These are phyloP conservation scores for Palythoa heliodiscus DNA, from an alignment of 92 coral and sea anemone species.

Conservation along the genomic window DNA sequence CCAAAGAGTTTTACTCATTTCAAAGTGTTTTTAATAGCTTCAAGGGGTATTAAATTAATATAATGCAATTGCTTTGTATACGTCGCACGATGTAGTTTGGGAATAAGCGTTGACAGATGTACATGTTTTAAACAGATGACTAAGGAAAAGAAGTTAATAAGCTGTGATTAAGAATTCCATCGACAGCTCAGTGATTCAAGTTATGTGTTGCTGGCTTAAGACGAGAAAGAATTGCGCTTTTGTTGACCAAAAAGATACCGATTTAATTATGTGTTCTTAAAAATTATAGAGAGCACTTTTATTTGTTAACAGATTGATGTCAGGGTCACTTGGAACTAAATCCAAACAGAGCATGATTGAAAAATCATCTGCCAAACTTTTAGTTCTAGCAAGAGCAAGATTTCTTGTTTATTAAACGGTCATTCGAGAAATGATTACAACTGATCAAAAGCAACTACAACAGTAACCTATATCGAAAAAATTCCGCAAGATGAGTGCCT, in stretches of 20 bases:
- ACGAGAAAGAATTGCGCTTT: neutral
- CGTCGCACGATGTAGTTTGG: conserved; percentile 5
- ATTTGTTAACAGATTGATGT: conserved; percentile 17
- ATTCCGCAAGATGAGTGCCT: conserved; percentile 12
- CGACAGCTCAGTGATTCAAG: conserved; percentile 4
- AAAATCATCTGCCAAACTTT: neutral
- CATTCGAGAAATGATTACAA: neutral
- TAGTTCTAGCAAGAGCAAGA: neutral
- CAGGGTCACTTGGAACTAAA: conserved; percentile 3
- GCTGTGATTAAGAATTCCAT: conserved; percentile 13
- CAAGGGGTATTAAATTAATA: conserved; percentile 25
- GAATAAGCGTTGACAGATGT: conserved; percentile 19
- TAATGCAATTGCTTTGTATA: neutral
- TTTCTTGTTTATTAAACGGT: no score
- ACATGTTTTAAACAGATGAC: conserved; percentile 37
- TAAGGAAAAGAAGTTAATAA: neutral
- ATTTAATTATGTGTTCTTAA: neutral
- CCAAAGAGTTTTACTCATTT: neutral
- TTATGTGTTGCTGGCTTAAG: neutral
- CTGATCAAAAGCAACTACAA: neutral
- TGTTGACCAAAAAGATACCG: neutral
- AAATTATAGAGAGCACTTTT: neutral
- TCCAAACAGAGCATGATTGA: neutral
- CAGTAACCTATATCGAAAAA: neutral
- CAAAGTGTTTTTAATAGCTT: conserved; percentile 33